phyloP scores from a whole-genome alignment of 2,113 vertebrate species.

The Psilopsiagon aurifrons region DNA sequence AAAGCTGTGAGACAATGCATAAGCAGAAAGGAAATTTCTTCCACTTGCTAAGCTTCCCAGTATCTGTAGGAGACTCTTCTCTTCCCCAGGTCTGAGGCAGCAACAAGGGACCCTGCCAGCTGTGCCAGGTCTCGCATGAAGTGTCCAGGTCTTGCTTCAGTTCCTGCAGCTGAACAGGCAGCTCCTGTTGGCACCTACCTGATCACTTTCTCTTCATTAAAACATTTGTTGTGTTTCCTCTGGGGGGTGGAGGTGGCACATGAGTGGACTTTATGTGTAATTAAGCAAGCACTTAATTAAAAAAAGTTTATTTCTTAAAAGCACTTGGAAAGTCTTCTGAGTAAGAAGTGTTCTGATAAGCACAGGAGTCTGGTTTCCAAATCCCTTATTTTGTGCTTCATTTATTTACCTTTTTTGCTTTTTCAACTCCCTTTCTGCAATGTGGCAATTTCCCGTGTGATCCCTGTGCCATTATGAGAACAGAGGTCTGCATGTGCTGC shows the following conservation, averaged over 20 bases:
- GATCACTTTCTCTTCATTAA: background rate
- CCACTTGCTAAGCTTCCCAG: background rate
- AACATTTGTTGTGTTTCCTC: background rate
- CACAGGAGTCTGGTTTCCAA: background rate
- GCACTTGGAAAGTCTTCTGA: background rate
- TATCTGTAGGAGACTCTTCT: background rate
- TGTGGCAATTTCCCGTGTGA: background rate
- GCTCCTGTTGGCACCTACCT: background rate
- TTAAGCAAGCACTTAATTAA: background rate
- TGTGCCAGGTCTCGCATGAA: background rate
- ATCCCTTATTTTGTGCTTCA: background rate
- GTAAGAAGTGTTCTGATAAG: background rate
- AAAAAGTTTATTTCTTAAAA: background rate
- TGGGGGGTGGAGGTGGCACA: background rate
- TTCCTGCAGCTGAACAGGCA: background rate
- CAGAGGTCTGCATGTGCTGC: background rate
- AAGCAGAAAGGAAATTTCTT: background rate
- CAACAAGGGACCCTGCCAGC: background rate
- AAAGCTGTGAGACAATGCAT: background rate
- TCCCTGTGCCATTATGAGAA: rapidly evolving
- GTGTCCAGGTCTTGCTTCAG: background rate
- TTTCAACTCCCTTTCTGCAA: background rate
- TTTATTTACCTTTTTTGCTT: background rate
- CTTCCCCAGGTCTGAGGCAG: background rate
- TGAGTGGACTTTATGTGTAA: background rate